A percentile compares a stretch with the other conserved stretches of the same genome.
Evolutionary conservation across 2,113 vertebrate genomes (phyloP).

Genomic region (Melanocharis versteri): DNA sequence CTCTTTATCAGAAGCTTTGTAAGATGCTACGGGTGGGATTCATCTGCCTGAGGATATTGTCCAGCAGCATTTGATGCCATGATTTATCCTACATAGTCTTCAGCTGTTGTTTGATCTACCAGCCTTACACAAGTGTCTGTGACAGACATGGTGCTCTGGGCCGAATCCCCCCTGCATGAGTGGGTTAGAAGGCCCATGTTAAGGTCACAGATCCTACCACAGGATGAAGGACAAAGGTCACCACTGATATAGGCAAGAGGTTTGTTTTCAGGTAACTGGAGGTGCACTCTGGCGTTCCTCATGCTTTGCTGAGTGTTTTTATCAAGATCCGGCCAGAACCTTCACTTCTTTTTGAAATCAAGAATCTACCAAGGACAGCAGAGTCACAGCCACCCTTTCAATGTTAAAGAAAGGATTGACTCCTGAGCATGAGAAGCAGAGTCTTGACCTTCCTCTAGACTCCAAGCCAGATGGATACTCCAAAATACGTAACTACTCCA

Average conservation of each 20-base stretch:
- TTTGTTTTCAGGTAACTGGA: neutral
- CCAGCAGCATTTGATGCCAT: neutral
- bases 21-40: neutral
- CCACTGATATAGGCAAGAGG: neutral
- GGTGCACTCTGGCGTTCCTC: neutral
- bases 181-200: neutral
- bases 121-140: neutral
- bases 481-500: neutral
- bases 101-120: neutral
- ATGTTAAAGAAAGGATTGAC: neutral
- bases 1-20: neutral
- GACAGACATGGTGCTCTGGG: neutral
- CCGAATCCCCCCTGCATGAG: neutral
- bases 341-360: neutral
- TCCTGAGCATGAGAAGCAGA: neutral
- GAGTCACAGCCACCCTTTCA: neutral
- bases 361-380: neutral
- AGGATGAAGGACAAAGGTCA: neutral
- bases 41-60: neutral
- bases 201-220: neutral
- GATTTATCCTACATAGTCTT: neutral
- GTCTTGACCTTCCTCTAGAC: neutral
- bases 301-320: neutral
- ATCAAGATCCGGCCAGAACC: neutral
- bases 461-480: neutral